Percentiles rank a stretch among this genome's conserved stretches.
These are phyloP conservation scores for Clarias batrachus DNA, from an alignment of 2,113 vertebrate species.

Conservation along the genomic window DNA sequence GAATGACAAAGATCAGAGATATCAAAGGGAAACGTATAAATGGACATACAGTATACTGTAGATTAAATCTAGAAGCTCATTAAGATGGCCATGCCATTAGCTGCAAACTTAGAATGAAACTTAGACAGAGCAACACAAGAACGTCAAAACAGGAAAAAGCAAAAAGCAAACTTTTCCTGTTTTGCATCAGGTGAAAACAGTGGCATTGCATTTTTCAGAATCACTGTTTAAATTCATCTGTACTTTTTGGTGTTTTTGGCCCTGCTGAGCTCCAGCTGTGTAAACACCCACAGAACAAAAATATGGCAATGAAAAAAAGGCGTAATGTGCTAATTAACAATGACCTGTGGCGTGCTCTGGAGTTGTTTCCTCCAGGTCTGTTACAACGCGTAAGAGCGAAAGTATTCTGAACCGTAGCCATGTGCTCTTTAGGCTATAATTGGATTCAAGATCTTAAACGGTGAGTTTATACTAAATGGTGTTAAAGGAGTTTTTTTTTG, in stretches of 20 bases:
- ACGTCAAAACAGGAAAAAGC: background rate
- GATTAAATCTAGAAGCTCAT: background rate
- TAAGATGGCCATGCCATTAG: background rate
- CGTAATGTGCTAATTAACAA: background rate
- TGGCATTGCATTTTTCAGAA: background rate
- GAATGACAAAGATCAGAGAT: background rate
- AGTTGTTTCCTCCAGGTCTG: background rate
- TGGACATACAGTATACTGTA: background rate
- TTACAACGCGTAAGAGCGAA: constrained; percentile 13
- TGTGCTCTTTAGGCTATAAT: background rate
- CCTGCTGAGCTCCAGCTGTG: constrained; percentile 37
- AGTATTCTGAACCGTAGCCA: background rate
- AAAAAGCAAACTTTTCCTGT: background rate
- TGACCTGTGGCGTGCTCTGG: background rate
- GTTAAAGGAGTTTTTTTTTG: background rate
- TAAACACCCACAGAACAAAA: constrained; percentile 23
- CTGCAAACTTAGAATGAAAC: background rate
- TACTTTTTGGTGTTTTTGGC: constrained; percentile 13
- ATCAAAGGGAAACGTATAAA: background rate
- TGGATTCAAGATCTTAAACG: background rate
- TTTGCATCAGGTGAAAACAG: background rate
- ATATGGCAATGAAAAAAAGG: constrained; percentile 12
- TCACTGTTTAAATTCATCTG: constrained; percentile 7
- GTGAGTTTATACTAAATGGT: constrained; percentile 3
- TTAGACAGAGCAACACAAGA: background rate